Conservation (phyloP, 2,888 invertebrate genomes). For the Neuroscelio doddi region DNA sequence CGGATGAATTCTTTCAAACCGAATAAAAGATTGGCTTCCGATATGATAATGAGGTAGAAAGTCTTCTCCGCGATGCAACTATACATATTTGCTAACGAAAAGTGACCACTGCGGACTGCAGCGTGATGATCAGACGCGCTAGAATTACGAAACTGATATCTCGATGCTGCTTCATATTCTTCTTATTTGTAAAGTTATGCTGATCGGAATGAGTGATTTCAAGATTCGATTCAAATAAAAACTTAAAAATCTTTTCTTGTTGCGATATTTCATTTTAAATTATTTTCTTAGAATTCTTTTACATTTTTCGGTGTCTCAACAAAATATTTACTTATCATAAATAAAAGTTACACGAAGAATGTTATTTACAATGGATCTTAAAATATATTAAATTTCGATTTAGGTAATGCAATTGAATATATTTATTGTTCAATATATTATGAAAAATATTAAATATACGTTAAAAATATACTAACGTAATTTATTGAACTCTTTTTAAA, state of each 20-base stretch:
- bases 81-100: conserved; percentile 11
- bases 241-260: conserved; percentile 4
- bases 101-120: conserved; percentile 20
- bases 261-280: too few species aligned
- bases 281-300: too few species aligned
- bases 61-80: conserved; percentile 14
- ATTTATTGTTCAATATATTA: too few species aligned
- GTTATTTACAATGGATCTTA: too few species aligned
- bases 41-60: conserved; percentile 43
- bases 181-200: conserved; percentile 6
- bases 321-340: too few species aligned
- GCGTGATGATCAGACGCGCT: conserved; percentile 9
- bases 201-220: conserved; percentile 1
- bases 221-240: conserved; percentile 3
- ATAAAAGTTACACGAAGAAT: too few species aligned
- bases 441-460: too few species aligned
- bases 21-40: conserved; percentile 28
- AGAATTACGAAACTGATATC: conserved; percentile 28
- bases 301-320: too few species aligned
- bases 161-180: background rate
- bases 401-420: too few species aligned
- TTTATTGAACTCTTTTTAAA: too few species aligned
- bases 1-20: conserved; percentile 14
- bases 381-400: too few species aligned
- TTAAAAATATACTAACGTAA: too few species aligned